Evolutionary conservation across 2,113 vertebrate species (phyloP).

Genomic region (Mesoclemmys tuberculata): DNA sequence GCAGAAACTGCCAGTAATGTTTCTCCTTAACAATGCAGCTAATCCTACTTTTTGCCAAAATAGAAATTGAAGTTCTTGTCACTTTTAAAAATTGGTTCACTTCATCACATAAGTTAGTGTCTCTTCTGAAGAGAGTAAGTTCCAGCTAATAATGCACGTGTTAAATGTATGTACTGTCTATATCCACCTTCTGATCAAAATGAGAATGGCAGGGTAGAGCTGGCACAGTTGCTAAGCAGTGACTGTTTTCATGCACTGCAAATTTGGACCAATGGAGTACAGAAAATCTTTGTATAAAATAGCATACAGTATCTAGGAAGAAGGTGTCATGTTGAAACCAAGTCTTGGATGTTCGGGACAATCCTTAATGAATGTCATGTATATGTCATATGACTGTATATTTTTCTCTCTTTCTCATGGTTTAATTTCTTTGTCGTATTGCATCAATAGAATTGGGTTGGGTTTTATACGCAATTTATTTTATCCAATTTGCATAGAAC

Average conservation of each 20-base stretch:
- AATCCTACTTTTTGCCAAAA: constrained; percentile 58
- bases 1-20: neutral
- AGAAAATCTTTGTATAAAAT: constrained; percentile 23
- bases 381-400: neutral
- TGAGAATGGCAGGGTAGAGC: neutral
- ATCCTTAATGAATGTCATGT: constrained; percentile 48
- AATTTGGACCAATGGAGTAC: constrained; percentile 27
- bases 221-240: neutral
- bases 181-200: constrained; percentile 51
- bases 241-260: neutral
- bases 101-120: neutral
- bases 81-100: neutral
- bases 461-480: constrained; percentile 87
- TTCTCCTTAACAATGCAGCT: neutral
- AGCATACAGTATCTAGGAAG: neutral
- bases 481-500: constrained; percentile 85
- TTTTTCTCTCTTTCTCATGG: neutral
- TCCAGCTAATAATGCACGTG: neutral
- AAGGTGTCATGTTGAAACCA: neutral
- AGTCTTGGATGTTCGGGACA: constrained; percentile 47
- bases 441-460: constrained; percentile 60
- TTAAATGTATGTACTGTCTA: constrained; percentile 61
- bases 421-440: constrained; percentile 49
- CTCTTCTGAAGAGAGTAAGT: constrained; percentile 48
- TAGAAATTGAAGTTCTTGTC: neutral